phyloP scores from a whole-genome alignment of 2,797 vertebrate genomes.

The Lycodopsis pacificus region DNA sequence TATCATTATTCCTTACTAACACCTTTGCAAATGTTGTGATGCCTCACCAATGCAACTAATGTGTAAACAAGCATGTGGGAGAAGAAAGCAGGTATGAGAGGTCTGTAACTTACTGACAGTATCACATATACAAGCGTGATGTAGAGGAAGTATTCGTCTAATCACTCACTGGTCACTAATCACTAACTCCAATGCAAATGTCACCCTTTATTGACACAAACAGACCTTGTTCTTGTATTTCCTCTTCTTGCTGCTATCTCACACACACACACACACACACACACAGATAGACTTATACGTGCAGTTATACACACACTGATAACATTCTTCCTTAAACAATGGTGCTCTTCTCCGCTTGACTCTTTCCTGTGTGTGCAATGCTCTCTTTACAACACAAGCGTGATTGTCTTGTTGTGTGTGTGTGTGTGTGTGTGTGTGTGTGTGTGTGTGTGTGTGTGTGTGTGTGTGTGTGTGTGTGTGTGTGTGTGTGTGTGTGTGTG shows the following conservation, averaged over 20 bases:
- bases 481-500: conserved; percentile 25
- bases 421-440: too few species aligned
- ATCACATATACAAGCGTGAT: not conserved
- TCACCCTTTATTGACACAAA: conserved; percentile 19
- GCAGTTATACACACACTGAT: conserved; percentile 53
- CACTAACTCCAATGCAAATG: conserved; percentile 38
- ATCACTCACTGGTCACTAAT: conserved; percentile 23
- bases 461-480: conserved; percentile 28
- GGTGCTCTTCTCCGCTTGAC: conserved; percentile 68
- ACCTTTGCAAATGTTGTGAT: conserved; percentile 1
- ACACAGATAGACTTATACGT: conserved; percentile 3
- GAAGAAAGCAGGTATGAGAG: conserved; percentile 3
- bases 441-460: too few species aligned
- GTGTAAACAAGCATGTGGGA: conserved; percentile 1
- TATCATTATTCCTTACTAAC: conserved; percentile 80
- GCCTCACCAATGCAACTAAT: conserved; percentile 56
- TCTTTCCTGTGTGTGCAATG: conserved; percentile 40
- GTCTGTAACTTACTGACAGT: not conserved
- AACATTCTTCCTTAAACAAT: conserved; percentile 68
- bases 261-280: not conserved
- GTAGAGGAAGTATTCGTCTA: not conserved
- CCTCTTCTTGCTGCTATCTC: conserved; percentile 32
- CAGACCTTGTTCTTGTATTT: conserved; percentile 31
- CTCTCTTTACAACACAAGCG: conserved; percentile 54
- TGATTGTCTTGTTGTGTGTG: too few species aligned